Conservation (phyloP, 1,140 invertebrate species). For the Leptinotarsa undecemlineata region DNA sequence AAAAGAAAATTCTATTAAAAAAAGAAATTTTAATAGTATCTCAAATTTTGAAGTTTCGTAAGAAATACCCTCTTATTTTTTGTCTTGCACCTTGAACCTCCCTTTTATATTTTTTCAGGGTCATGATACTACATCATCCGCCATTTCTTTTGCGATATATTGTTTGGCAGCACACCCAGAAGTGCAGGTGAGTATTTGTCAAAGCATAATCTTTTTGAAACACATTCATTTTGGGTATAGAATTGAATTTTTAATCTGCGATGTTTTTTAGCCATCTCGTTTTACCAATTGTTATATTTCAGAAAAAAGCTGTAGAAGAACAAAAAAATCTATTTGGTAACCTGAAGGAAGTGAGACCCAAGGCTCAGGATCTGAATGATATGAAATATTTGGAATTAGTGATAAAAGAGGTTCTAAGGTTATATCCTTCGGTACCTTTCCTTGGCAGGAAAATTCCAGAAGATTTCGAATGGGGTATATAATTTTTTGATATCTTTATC, state of each 20-base stretch:
- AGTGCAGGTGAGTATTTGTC: neutral
- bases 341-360: conserved; percentile 57
- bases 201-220: neutral
- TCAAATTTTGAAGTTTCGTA: too few relatives aligned
- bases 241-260: neutral
- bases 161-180: neutral
- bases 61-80: too few relatives aligned
- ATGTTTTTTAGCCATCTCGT: neutral
- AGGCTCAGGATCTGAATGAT: conserved; percentile 60
- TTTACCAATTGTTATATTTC: conserved; percentile 18
- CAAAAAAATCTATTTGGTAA: conserved; percentile 63
- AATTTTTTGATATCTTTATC: neutral
- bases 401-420: conserved; percentile 46
- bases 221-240: neutral
- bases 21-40: too few relatives aligned
- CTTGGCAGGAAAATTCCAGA: conserved; percentile 60
- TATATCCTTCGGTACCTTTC: conserved; percentile 41
- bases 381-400: conserved; percentile 65
- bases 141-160: neutral
- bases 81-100: too few relatives aligned
- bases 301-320: conserved; percentile 59
- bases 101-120: too few relatives aligned
- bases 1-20: too few relatives aligned
- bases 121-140: too few relatives aligned
- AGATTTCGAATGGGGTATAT: conserved; percentile 21